Evolutionary conservation across 2,888 invertebrate genomes (phyloP).

Genomic region (Plagodis pulveraria): DNA sequence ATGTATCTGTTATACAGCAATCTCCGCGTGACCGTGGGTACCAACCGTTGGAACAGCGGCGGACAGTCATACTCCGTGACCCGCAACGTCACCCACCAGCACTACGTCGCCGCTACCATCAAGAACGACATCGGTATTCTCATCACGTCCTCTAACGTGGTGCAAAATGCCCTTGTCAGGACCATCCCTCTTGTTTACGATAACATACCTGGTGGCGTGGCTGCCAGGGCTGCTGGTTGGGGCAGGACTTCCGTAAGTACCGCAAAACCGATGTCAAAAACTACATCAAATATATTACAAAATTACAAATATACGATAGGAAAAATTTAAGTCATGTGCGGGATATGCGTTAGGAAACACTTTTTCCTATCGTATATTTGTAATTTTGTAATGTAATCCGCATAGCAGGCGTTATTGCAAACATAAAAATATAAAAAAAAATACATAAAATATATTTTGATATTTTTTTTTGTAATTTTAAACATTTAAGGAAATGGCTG

Average conservation of each 20-base stretch:
- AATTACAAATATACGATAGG: no score
- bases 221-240: constrained; percentile 60
- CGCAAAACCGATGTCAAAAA: no score
- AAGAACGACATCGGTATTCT: constrained; percentile 68
- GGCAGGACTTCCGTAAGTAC: constrained; percentile 55
- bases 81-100: constrained; percentile 60
- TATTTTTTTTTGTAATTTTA: no score
- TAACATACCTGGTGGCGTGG: constrained; percentile 39
- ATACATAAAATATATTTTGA: no score
- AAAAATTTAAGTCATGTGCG: no score
- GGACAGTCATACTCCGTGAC: constrained; percentile 50
- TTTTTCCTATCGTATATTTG: no score
- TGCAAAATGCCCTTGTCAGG: constrained; percentile 26
- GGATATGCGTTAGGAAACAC: no score
- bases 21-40: constrained; percentile 32
- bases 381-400: no score
- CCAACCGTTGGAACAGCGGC: constrained; percentile 53
- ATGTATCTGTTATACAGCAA: constrained; percentile 12
- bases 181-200: constrained; percentile 43
- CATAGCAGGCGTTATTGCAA: no score
- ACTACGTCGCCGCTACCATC: constrained; percentile 55
- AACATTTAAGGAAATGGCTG: no score
- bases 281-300: no score
- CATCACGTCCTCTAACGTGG: constrained; percentile 43
- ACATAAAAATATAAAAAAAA: no score